Evolutionary conservation across 2,113 vertebrate genomes (phyloP).

Genomic region (Lepus europaeus): DNA sequence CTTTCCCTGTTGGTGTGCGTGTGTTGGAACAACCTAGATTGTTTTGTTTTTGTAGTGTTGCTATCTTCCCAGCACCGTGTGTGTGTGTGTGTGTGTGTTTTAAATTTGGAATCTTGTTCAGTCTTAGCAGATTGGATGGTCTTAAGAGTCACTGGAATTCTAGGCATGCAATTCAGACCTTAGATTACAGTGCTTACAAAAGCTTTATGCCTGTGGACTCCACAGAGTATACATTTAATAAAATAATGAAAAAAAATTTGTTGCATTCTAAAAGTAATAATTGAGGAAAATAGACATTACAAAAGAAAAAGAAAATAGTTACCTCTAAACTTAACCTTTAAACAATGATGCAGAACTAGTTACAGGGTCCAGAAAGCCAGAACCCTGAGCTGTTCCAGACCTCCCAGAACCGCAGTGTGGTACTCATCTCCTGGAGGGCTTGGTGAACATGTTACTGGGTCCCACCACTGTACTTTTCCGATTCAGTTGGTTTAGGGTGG

Average conservation of each 20-base stretch:
- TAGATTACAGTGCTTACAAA: neutral
- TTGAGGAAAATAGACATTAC: constrained; percentile 47
- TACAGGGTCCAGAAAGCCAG: too few species aligned
- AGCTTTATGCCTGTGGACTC: constrained; percentile 42
- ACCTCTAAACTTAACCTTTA: constrained; percentile 28
- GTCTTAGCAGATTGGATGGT: constrained; percentile 15
- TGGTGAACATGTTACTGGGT: neutral
- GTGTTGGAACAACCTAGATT: constrained; percentile 4
- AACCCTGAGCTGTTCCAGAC: too few species aligned
- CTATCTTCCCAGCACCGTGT: neutral
- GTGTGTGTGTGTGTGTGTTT: neutral
- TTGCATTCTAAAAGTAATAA: constrained; percentile 60
- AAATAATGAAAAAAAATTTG: constrained; percentile 65
- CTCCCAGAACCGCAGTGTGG: too few species aligned
- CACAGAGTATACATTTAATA: neutral
- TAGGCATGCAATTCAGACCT: constrained; percentile 24
- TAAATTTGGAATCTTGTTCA: constrained; percentile 49
- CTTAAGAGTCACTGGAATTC: constrained; percentile 52
- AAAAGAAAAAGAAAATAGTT: constrained; percentile 38
- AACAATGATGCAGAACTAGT: neutral
- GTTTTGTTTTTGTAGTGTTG: constrained; percentile 48
- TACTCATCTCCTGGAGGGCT: too few species aligned
- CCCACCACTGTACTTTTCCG: neutral
- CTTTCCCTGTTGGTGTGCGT: constrained; percentile 29
- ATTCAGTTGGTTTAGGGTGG: constrained; percentile 5